Evolutionary conservation across 2,888 invertebrate species (phyloP).

Genomic region (Cheilosia vernalis): DNA sequence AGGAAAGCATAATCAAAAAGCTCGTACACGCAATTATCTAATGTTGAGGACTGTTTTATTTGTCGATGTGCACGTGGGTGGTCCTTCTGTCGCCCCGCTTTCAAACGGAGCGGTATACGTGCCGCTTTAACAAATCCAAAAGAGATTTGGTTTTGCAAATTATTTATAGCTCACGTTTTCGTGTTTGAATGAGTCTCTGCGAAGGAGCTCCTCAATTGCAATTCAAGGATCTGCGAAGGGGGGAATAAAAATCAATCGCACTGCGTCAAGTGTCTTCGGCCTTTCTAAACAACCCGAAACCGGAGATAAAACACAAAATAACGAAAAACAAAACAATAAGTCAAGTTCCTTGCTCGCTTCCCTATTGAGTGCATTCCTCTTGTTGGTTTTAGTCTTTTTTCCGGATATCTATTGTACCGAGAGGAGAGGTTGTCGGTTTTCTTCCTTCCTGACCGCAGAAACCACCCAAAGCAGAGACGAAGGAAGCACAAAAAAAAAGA

Average conservation of each 20-base stretch:
- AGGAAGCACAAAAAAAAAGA: not conserved
- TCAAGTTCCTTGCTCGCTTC: conserved; percentile 27
- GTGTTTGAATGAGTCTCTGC: not conserved
- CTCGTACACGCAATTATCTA: not conserved
- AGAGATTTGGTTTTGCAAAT: not conserved
- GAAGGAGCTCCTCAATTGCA: not conserved
- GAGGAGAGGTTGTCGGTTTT: conserved; percentile 34
- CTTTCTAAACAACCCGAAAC: conserved; percentile 26
- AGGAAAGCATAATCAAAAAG: not conserved
- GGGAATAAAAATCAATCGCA: conserved; percentile 20
- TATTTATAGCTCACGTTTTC: not conserved
- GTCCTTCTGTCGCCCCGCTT: not conserved
- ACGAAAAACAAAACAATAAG: conserved; percentile 42
- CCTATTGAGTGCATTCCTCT: conserved; percentile 54
- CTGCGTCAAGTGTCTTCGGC: conserved; percentile 10
- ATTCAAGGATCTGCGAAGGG: too few relatives aligned
- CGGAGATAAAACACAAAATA: not conserved
- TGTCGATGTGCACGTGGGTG: not conserved
- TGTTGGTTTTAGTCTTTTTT: conserved; percentile 20
- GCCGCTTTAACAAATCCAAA: not conserved
- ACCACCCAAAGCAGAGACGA: conserved; percentile 14
- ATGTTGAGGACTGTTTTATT: not conserved
- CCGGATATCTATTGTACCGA: conserved; percentile 1
- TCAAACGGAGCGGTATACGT: not conserved
- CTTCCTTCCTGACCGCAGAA: conserved; percentile 23